Evolutionary conservation across 2,888 invertebrate species (phyloP).

Genomic region (Metellina segmentata): DNA sequence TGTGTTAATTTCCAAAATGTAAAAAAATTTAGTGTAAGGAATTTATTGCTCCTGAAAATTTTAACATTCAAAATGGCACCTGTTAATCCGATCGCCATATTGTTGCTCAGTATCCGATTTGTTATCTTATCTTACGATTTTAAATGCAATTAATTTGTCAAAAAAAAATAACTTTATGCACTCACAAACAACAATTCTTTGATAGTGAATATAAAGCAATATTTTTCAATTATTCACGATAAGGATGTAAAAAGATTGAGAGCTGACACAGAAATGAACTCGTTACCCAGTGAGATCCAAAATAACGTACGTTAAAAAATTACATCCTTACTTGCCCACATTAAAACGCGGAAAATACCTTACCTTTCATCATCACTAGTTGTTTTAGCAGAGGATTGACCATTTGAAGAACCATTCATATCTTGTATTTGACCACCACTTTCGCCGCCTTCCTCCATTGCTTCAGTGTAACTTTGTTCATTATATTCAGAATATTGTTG

Average conservation of each 20-base stretch:
- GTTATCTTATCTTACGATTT: background rate
- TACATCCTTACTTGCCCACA: background rate
- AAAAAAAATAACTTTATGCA: background rate
- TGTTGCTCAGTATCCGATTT: background rate
- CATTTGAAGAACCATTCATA: conserved; percentile 57
- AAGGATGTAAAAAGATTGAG: conserved; percentile 22
- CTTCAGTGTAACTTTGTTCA: conserved; percentile 63
- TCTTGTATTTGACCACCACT: conserved; percentile 57
- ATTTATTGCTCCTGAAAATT: too few relatives aligned
- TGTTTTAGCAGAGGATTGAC: conserved; percentile 15
- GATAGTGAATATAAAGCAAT: background rate
- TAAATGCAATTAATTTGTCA: background rate
- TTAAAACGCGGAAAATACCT: background rate
- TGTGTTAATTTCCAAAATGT: too few relatives aligned
- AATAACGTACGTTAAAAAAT: background rate
- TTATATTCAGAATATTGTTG: conserved; percentile 73
- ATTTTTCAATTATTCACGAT: background rate
- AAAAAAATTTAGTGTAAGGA: too few relatives aligned
- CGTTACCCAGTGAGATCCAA: background rate
- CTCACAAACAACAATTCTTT: background rate
- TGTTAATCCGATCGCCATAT: conserved; percentile 28
- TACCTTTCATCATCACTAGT: conserved; percentile 69
- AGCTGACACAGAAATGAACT: background rate
- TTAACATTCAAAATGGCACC: conserved; percentile 36
- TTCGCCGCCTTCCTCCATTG: conserved; percentile 59